Evolutionary conservation across 2,797 vertebrate genomes (phyloP), one percentile per base, ranked within the genome.

Genomic region (Sebastes itinus): DNA sequence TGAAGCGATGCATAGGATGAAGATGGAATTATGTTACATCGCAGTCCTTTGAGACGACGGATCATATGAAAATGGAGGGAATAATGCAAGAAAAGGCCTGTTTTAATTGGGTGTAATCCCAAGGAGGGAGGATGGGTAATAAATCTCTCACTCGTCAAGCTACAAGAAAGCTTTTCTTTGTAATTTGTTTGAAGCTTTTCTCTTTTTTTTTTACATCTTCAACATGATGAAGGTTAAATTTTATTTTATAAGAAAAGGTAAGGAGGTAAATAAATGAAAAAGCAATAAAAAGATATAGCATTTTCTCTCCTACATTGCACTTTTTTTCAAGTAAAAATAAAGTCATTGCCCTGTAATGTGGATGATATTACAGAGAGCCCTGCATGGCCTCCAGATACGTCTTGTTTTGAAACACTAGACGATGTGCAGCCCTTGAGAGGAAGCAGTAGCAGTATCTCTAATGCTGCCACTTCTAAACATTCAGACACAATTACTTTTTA

Each of bases 401-500:
- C 72, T 78, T 68, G 72, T 65, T 86, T 68, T 77, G 49, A 62
- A 60, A 56, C 54, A 9, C 42, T 30, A 33, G 54, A 74, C 22
- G 22, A 12, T 55, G 32, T 23, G 56, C 66, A 75, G 61, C 10
- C 46, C 69, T 60, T 35, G 27, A 81, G 80, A 80, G 63, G 55
- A 71, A 70, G 64, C 75, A 67, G 74, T 73, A 82, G 59, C 25
- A 60, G 28, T 22, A 74, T 73, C 62, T 86, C 28, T 33, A 62
- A 72, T 58, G 28, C 55, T 30, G 49, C 72, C 23, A 61, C 59
- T 81, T 78, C 20, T 60, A 55, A 84, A 82, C 60, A 83, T 60
- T 81, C 75, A 84, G 61, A 80, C 59, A 78, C 83, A 84, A 89
- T 92, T 87, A 82, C 54, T 72, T 56, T 78, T 85, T 77, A 87